A percentile compares a stretch with the other conserved stretches of the same genome.
These are phyloP conservation scores for Phrynocephalus versicolor DNA, from an alignment of 2,113 vertebrate genomes.

Conservation along the genomic window DNA sequence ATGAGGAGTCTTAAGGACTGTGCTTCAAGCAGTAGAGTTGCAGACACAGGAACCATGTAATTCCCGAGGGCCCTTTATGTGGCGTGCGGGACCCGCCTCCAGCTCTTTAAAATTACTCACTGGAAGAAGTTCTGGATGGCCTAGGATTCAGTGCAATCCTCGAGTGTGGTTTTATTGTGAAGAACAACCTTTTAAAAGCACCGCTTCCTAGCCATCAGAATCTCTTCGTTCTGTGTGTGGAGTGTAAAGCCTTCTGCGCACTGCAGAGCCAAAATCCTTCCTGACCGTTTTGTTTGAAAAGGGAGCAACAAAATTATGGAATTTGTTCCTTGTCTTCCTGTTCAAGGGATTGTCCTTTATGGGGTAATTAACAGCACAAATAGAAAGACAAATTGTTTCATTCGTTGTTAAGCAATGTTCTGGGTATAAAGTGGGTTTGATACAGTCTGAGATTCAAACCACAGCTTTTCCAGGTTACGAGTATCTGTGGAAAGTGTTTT, in stretches of 20 bases:
- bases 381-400: not conserved
- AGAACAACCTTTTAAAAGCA: slow-evolving; percentile 41
- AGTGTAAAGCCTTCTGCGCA: not conserved
- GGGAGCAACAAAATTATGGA: not conserved
- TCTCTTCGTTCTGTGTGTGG: not conserved
- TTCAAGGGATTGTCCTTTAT: not conserved
- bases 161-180: slow-evolving; percentile 40
- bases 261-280: slow-evolving; percentile 23
- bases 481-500: too few species aligned
- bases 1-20: slow-evolving; percentile 20
- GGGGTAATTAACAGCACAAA: not conserved
- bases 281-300: not conserved
- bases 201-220: slow-evolving; percentile 20
- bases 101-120: slow-evolving; percentile 42
- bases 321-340: not conserved
- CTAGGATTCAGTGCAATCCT: slow-evolving; percentile 46
- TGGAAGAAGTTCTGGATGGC: slow-evolving; percentile 36
- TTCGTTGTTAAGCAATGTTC: too few species aligned
- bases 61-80: slow-evolving; percentile 50
- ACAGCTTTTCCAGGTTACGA: too few species aligned
- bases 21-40: slow-evolving; percentile 28
- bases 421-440: too few species aligned
- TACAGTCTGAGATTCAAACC: too few species aligned
- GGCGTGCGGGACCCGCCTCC: not conserved
- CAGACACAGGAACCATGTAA: not conserved